phyloP scores from a whole-genome alignment of 2,797 vertebrate species.

The Pseudochirops corinnae region DNA sequence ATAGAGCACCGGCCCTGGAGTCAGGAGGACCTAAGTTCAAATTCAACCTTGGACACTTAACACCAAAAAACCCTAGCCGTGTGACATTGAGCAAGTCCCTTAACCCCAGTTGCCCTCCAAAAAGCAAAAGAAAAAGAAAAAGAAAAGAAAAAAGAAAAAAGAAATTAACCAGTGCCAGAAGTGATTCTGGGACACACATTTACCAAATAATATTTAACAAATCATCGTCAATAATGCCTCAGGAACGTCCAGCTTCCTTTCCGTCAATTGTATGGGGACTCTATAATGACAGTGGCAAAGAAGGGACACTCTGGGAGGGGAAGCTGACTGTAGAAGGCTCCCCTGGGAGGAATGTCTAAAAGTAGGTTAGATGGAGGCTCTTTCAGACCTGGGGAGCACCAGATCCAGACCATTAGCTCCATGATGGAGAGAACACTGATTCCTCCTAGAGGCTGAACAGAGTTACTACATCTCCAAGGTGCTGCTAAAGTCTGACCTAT shows the following conservation, averaged over 20 bases:
- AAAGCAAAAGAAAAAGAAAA: too few relatives aligned
- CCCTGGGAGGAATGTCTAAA: not conserved
- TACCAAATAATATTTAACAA: conserved; percentile 24
- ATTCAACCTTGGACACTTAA: too few relatives aligned
- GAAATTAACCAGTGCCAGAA: not conserved
- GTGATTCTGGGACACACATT: conserved; percentile 35
- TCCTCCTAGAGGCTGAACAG: not conserved
- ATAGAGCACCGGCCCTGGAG: too few relatives aligned
- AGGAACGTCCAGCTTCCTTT: not conserved
- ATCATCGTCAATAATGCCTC: not conserved
- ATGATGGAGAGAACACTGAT: not conserved
- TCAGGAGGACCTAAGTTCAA: too few relatives aligned
- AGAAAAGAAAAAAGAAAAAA: not conserved
- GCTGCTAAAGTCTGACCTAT: not conserved
- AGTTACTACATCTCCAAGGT: not conserved
- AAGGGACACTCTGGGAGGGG: not conserved
- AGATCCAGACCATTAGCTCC: not conserved
- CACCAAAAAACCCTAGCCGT: too few relatives aligned
- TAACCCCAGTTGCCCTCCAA: too few relatives aligned
- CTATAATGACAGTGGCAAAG: not conserved
- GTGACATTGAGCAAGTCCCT: too few relatives aligned
- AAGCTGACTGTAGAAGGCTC: conserved; percentile 10
- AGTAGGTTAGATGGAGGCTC: not conserved
- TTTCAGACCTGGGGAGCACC: not conserved
- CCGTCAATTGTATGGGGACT: not conserved